Base-by-base conservation (phyloP, 2,113 vertebrate species). In the Mesembrinibis cayennensis region DNA sequence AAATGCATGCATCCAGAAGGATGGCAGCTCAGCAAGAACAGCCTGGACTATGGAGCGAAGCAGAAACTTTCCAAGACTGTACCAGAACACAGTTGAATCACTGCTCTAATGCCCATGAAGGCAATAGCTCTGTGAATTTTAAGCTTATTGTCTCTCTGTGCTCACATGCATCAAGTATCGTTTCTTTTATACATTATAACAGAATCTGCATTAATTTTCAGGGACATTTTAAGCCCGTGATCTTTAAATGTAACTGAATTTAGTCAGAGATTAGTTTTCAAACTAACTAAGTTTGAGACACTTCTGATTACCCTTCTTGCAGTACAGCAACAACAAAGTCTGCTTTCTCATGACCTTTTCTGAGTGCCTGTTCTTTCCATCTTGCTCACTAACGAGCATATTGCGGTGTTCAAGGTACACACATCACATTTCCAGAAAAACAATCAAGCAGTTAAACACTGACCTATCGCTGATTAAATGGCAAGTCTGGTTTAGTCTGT, bases 1-100 rank as follows among this genome's bases (percentile, higher is more conserved):
- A 83, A 90, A 95, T 61, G 84, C 85, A 49, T 66, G 82, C 91
- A 92, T 84, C 93, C 87, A 94, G 84, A 82, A 95, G 91, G 89
- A 82, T 87, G 83, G 93, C 87, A 95, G 94, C 87, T 93, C 91
- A 80, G 94, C 63, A n/a, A 94, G 66, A 70, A 40, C 70, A 85
- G 89, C 73, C 70, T 91, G 87, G 32, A n/a, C 77, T 79, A 52
- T 38, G 65, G 34, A 85, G 56, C 13, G 58, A 38, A 66, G 53
- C 65, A 91, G 81, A 45, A 89, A 58, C 36, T 79, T 72, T 20
- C 66, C 81, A 72, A 87, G 52, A 19, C 49, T 63, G 30, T 20
- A 40, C 49, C 79, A 91, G 34, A 78, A 67, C 47, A 73, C 21
- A 29, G 38, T 0, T 52, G 44, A 80, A 74, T 52, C 27, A 3